Percentiles rank a stretch among this genome's conserved stretches.
Evolutionary conservation across 2,888 invertebrate genomes (phyloP).

Genomic region (Rotaria macrura): DNA sequence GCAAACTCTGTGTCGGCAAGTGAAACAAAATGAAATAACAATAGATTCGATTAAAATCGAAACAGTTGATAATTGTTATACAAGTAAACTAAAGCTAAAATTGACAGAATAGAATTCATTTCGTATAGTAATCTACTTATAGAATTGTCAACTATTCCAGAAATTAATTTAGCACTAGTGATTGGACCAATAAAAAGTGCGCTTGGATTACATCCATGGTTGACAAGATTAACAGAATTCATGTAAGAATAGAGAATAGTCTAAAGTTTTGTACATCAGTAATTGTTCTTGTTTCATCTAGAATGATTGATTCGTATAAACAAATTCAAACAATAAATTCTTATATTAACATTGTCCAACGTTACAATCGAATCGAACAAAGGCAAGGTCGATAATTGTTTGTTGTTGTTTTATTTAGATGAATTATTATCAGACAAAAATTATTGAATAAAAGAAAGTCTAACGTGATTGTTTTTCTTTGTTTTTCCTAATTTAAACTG

Average conservation of each 20-base stretch:
- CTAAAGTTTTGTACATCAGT: neutral
- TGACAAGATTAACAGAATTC: conserved; percentile 16
- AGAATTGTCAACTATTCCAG: neutral
- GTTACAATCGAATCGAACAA: conserved; percentile 14
- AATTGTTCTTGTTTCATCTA: neutral
- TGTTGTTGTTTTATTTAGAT: neutral
- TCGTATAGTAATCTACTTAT: neutral
- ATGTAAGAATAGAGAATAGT: neutral
- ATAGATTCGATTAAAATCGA: neutral
- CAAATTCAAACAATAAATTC: neutral
- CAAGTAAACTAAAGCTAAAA: neutral
- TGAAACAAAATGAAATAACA: neutral
- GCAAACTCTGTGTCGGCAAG: neutral
- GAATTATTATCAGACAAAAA: neutral
- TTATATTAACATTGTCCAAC: neutral
- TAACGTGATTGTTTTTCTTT: neutral
- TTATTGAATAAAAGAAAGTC: neutral
- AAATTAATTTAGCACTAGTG: neutral
- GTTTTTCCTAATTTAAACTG: neutral
- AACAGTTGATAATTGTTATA: neutral
- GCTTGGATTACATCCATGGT: conserved; percentile 5
- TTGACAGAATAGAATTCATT: neutral
- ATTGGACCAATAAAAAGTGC: neutral
- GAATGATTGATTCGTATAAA: conserved; percentile 10
- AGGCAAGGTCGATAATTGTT: neutral